These are phyloP conservation scores for Chunga burmeisteri DNA, from an alignment of 2,113 vertebrate genomes.

Conservation along the genomic window DNA sequence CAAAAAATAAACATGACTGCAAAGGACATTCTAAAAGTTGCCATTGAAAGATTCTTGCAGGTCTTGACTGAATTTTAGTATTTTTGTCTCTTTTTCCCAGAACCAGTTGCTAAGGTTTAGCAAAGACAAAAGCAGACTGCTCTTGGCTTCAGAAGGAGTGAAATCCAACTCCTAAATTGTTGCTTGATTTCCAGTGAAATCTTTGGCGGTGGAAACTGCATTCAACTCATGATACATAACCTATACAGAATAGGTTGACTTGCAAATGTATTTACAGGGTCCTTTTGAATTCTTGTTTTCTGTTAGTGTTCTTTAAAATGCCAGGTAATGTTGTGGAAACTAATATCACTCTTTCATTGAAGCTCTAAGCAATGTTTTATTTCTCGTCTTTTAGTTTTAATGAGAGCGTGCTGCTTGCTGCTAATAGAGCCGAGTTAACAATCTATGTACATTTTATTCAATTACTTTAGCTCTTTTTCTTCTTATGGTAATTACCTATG, in stretches of 20 bases:
- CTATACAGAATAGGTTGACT: neutral
- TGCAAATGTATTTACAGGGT: neutral
- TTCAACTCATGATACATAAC: neutral
- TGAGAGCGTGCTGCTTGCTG: neutral
- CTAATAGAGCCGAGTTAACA: slow-evolving; percentile 48
- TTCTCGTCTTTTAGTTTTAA: slow-evolving; percentile 32
- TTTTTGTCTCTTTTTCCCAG: neutral
- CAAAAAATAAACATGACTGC: neutral
- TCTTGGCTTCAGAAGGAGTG: neutral
- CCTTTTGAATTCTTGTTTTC: neutral
- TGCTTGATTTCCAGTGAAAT: neutral
- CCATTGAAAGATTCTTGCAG: neutral
- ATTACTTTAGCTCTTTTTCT: slow-evolving; percentile 46
- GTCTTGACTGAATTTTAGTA: neutral
- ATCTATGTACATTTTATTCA: slow-evolving; percentile 42
- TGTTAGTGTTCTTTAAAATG: neutral
- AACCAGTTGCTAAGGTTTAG: neutral
- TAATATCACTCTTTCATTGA: slow-evolving; percentile 19
- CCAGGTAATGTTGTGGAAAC: slow-evolving; percentile 46
- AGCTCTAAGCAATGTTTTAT: slow-evolving; percentile 16
- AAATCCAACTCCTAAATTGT: neutral
- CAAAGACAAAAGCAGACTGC: neutral
- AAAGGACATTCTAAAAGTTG: neutral
- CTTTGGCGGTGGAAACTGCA: neutral
- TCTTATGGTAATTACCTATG: slow-evolving; percentile 30